Conservation (phyloP, 1,140 invertebrate genomes). For the honey bee (Apis mellifera) region Amel_HAv3.1 CM009943.2:9438001-9438500, state of each 20-base stretch:
- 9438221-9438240: background rate
- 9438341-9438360: conserved; percentile 2
- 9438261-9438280: background rate
- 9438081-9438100: too few relatives aligned
- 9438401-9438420: background rate
- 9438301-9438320: background rate
- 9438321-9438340: background rate
- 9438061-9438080: too few relatives aligned
- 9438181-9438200: background rate
- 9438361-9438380: background rate
- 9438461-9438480: conserved; percentile 21
- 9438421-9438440: conserved; percentile 22
- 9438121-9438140: too few relatives aligned
- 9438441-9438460: conserved; percentile 22
- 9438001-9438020: background rate
- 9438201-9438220: background rate
- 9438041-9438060: background rate
- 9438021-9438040: background rate
- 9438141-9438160: background rate
- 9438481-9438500: conserved; percentile 34
- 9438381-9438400: conserved; percentile 5
- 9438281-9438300: background rate
- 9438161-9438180: background rate
- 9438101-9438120: too few relatives aligned
- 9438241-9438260: background rate